These are phyloP conservation scores for Polyommatus iphigenia DNA, from an alignment of 2,888 invertebrate genomes.

Conservation along the genomic window DNA sequence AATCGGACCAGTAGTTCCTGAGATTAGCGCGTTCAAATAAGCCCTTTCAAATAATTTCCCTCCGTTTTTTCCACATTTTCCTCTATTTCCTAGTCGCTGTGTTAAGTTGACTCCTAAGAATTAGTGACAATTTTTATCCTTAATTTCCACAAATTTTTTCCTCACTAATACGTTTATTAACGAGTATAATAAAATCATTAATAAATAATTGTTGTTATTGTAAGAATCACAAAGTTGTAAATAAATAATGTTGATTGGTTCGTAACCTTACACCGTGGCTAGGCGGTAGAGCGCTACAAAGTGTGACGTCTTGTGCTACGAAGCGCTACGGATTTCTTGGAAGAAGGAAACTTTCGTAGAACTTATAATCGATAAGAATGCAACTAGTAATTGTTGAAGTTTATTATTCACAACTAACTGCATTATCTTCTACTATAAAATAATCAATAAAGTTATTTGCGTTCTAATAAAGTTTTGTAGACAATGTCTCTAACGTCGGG, in stretches of 20 bases:
- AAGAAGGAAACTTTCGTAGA: background rate
- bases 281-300: background rate
- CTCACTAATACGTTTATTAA: too few relatives aligned
- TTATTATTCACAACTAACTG: background rate
- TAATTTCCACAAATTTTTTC: too few relatives aligned
- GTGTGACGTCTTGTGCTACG: background rate
- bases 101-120: too few relatives aligned
- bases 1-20: too few relatives aligned
- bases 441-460: background rate
- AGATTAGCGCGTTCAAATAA: too few relatives aligned
- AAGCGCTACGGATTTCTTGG: constrained; percentile 4
- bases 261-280: background rate
- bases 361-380: background rate
- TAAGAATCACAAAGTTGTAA: background rate
- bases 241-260: background rate
- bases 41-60: too few relatives aligned
- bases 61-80: too few relatives aligned
- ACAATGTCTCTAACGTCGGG: constrained; percentile 30
- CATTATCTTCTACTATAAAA: background rate
- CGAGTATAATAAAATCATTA: too few relatives aligned
- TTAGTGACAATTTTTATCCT: too few relatives aligned
- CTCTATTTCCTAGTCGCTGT: too few relatives aligned
- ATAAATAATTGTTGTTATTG: too few relatives aligned
- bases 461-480: constrained; percentile 10
- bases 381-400: background rate